A percentile compares a stretch with the other conserved stretches of the same genome.
Evolutionary conservation across 1,140 invertebrate species (phyloP).

Genomic region (Meloidogyne exigua): DNA sequence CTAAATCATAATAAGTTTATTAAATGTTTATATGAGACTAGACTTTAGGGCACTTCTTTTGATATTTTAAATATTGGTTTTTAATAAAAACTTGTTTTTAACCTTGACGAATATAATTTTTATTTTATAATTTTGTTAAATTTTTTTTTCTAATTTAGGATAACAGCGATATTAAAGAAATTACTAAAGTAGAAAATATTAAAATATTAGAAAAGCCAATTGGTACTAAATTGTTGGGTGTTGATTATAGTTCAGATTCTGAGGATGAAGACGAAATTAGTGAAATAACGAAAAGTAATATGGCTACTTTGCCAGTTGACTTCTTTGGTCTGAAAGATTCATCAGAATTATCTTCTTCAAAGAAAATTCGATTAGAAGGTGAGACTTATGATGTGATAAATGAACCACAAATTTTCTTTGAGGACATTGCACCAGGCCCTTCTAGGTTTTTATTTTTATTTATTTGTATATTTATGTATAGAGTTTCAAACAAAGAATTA

Average conservation of each 20-base stretch:
- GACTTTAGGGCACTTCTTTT: no score
- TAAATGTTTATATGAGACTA: no score
- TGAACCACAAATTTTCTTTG: slow-evolving; percentile 23
- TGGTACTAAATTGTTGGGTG: neutral
- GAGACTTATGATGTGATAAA: neutral
- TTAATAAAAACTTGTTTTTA: no score
- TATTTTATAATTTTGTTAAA: neutral
- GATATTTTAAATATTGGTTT: no score
- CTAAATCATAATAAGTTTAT: no score
- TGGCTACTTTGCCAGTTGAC: neutral
- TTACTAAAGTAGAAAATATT: neutral
- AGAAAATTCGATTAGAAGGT: slow-evolving; percentile 5
- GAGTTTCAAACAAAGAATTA: neutral
- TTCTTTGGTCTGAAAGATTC: slow-evolving; percentile 19
- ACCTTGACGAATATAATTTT: no score
- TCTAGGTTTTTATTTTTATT: slow-evolving; percentile 2
- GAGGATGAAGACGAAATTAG: neutral
- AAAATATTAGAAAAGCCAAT: neutral
- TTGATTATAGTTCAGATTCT: neutral
- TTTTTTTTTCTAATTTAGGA: neutral
- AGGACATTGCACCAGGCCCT: slow-evolving; percentile 18
- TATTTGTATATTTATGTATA: no score
- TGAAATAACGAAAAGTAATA: neutral
- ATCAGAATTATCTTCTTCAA: neutral
- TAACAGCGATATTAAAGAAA: neutral